Evolutionary conservation across 2,113 vertebrate genomes (phyloP).

Genomic region (Mohoua ochrocephala): DNA sequence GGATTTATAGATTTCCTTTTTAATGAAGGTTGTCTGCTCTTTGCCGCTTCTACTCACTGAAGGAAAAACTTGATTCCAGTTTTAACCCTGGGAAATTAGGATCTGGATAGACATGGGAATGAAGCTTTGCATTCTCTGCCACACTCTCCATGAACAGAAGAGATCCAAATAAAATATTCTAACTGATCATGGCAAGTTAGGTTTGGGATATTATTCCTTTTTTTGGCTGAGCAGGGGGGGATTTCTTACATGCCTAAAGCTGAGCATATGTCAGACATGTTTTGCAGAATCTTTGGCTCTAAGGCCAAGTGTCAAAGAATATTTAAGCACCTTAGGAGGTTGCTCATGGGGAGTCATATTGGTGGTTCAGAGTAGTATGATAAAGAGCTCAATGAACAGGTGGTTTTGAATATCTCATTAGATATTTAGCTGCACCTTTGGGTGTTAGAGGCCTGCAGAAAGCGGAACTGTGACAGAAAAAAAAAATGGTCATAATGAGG

Average conservation of each 20-base stretch:
- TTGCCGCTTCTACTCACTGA: neutral
- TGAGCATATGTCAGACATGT: neutral
- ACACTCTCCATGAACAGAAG: neutral
- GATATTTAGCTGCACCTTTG: neutral
- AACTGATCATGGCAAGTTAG: neutral
- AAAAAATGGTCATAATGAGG: neutral
- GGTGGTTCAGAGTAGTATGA: neutral
- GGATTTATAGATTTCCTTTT: neutral
- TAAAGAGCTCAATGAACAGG: neutral
- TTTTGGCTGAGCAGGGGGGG: neutral
- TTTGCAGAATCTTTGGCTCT: neutral
- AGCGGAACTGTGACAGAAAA: neutral
- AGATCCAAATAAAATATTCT: neutral
- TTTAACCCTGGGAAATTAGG: neutral
- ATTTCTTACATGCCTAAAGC: neutral
- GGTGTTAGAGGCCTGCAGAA: neutral
- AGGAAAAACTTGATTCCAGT: neutral
- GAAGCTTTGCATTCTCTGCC: neutral
- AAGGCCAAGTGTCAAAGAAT: neutral
- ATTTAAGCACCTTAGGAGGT: neutral
- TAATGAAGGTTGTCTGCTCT: neutral
- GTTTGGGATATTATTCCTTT: neutral
- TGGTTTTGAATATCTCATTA: neutral
- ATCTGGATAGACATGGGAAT: neutral
- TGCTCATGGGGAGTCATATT: neutral